phyloP scores from a whole-genome alignment of 2,113 vertebrate genomes.

The mouse (Mus musculus) region DNA sequence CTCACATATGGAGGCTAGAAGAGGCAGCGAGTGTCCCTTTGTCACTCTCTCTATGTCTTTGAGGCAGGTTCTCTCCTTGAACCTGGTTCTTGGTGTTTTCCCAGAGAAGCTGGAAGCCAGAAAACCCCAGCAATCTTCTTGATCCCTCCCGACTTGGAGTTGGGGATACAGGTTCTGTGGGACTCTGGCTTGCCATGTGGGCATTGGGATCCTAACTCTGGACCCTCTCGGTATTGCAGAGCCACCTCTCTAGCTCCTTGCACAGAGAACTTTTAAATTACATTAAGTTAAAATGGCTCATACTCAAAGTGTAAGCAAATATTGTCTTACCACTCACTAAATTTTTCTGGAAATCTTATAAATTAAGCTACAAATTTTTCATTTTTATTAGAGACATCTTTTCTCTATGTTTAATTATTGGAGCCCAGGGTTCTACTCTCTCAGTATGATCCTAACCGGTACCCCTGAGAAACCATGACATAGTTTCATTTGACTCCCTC shows the following conservation, averaged over 20 bases:
- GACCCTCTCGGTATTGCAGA: neutral
- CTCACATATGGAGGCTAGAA: neutral
- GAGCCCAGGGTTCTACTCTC: neutral
- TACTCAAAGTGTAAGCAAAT: neutral
- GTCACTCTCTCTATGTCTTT: neutral
- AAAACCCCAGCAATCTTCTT: neutral
- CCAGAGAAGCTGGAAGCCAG: neutral
- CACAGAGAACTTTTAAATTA: neutral
- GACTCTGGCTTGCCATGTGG: neutral
- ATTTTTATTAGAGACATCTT: neutral
- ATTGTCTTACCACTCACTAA: neutral
- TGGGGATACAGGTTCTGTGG: neutral
- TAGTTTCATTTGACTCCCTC: neutral
- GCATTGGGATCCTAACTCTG: neutral
- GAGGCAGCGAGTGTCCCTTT: neutral
- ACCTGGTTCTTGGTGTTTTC: neutral
- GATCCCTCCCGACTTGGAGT: neutral
- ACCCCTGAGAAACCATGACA: neutral
- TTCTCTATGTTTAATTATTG: neutral
- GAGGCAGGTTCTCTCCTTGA: neutral
- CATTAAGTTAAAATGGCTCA: neutral
- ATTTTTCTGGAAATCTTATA: neutral
- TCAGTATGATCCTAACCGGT: neutral
- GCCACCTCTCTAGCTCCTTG: neutral
- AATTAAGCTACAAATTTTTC: neutral